Base-by-base conservation (phyloP, 2,888 invertebrate species). In the Sminthurides aquaticus region DNA sequence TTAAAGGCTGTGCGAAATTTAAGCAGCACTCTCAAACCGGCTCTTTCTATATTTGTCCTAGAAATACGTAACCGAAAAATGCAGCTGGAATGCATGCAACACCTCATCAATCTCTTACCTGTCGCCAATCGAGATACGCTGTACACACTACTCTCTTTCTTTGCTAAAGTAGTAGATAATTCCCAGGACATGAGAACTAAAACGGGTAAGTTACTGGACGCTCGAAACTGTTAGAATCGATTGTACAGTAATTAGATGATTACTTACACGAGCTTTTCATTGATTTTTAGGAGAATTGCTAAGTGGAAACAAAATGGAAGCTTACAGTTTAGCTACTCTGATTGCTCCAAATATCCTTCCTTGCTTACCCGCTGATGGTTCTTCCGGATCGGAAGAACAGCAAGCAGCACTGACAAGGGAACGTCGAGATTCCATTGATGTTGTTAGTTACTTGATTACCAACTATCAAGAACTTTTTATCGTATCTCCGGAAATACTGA, bases 301-400 rank as follows among this genome's bases (percentile, higher is more conserved):
- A 57, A 79, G 85, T 18, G 95, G 95, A 1, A 95, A 95, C 81
- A 92, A 90, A 82, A 96, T 96, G 96, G 91, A 94, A 79, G 87
- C 90, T 55, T 88, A 86, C 61, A 96, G 95, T 79, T 81, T 96
- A 69, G 95, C 96, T 0, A 95, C 93, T 0, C 76, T 96, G 49
- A 92, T 96, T 79, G 95, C 95, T 1, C 96, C 96, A 0, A 96
- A 94, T 76, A 89, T 96, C 75, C 83, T 96, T 62, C 91, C 93
- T 76, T 86, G 85, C 76, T 84, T 87, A 72, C 87, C 86, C 74
- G 84, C 87, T 3, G 84, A 69, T 43, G 56, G 48, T 20, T n/a
- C 28, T 8, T 15, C 11, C 5, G 34, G 57, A 80, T 79, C 76
- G 55, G 76, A 79, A 43, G 83, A 83, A 71, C 77, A 82, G 59